Percentiles rank a stretch among this genome's conserved stretches.
phyloP scores from a whole-genome alignment of 2,113 vertebrate species.

The Datnioides undecimradiatus region DNA sequence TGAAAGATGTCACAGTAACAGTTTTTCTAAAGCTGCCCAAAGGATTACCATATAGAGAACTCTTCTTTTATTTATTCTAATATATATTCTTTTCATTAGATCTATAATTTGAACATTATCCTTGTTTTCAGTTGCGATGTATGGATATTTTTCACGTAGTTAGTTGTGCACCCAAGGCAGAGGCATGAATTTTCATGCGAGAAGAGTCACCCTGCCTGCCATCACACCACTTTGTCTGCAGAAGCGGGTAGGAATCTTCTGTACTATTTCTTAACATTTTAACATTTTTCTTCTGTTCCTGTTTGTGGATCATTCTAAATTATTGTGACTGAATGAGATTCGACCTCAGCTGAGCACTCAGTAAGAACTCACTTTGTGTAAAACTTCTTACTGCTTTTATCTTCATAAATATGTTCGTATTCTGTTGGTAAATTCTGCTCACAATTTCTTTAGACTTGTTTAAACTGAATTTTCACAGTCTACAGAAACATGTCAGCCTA shows the following conservation, averaged over 20 bases:
- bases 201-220: conserved; percentile 92
- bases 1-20: conserved; percentile 30
- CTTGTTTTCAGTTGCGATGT: conserved; percentile 52
- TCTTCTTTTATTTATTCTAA: background rate
- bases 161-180: conserved; percentile 68
- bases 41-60: background rate
- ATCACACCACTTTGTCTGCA: conserved; percentile 91
- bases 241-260: conserved; percentile 89
- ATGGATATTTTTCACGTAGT: conserved; percentile 55
- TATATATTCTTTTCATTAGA: background rate
- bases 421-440: background rate
- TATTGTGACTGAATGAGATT: background rate
- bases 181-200: conserved; percentile 91
- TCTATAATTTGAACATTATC: background rate
- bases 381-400: conserved; percentile 4
- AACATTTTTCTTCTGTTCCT: background rate
- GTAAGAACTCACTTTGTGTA: conserved; percentile 1
- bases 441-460: background rate
- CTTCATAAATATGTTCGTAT: background rate
- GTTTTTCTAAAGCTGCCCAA: background rate
- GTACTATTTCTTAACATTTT: background rate
- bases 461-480: background rate
- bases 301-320: background rate
- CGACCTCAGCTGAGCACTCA: background rate
- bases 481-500: no score